Conservation (phyloP, 1,140 invertebrate species). For the Oryctes rhinoceros region DNA sequence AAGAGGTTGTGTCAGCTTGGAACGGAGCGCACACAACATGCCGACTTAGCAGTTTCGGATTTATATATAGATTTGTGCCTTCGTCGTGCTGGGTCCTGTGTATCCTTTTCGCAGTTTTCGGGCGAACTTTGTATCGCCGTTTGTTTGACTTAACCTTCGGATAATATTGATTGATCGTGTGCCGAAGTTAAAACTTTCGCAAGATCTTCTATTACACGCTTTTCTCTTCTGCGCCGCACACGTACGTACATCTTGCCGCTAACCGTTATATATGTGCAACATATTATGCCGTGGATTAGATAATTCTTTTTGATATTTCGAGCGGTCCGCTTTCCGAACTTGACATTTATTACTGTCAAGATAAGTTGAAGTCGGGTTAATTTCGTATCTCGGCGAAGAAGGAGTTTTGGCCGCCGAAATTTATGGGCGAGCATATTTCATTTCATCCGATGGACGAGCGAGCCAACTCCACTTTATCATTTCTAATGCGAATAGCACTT, state of each 20-base stretch:
- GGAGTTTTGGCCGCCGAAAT: neutral
- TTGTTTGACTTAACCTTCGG: slow-evolving; percentile 18
- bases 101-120: neutral
- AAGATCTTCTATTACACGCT: neutral
- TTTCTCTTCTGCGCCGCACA: neutral
- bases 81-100: neutral
- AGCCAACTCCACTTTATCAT: neutral
- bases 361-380: slow-evolving; percentile 18
- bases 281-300: slow-evolving; percentile 10
- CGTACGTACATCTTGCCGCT: neutral
- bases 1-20: neutral
- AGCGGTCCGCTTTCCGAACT: neutral
- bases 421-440: slow-evolving; percentile 14
- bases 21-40: neutral
- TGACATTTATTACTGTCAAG: slow-evolving; percentile 15
- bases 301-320: slow-evolving; percentile 15
- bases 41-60: slow-evolving; percentile 3
- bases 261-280: slow-evolving; percentile 18
- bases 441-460: neutral
- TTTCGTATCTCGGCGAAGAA: slow-evolving; percentile 18
- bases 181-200: neutral
- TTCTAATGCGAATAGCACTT: slow-evolving; percentile 10
- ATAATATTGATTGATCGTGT: slow-evolving; percentile 13
- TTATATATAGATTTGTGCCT: slow-evolving; percentile 19
- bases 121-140: slow-evolving; percentile 6